Evolutionary conservation across 1,140 invertebrate species (phyloP).

Genomic region (Heliothis subflexa): DNA sequence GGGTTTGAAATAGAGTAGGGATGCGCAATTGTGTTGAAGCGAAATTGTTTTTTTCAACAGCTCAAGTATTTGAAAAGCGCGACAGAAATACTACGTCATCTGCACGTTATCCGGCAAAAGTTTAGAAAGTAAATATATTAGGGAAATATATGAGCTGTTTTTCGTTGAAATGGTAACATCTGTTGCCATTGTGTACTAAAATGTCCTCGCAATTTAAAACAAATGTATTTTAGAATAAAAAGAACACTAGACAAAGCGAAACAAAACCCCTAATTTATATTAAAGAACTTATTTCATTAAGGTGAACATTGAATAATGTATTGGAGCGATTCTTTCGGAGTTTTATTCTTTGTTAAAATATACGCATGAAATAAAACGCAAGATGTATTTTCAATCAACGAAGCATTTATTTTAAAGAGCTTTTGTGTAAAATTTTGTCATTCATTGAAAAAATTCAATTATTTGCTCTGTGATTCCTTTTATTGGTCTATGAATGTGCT

Average conservation of each 20-base stretch:
- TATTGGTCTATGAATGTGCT: neutral
- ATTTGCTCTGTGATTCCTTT: neutral
- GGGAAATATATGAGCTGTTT: slow-evolving; percentile 9
- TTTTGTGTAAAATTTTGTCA: slow-evolving; percentile 12
- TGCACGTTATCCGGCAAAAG: slow-evolving; percentile 2
- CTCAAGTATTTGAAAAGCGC: neutral
- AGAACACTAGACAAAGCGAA: neutral
- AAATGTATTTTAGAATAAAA: neutral
- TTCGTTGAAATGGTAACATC: neutral
- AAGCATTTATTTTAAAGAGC: neutral
- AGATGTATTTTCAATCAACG: neutral
- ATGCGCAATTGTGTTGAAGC: neutral
- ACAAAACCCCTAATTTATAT: neutral
- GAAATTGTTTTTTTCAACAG: neutral
- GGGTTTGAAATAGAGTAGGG: slow-evolving; percentile 6
- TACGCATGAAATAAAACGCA: neutral
- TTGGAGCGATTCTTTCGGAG: neutral
- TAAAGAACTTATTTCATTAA: neutral
- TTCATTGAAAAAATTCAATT: slow-evolving; percentile 24
- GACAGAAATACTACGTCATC: neutral
- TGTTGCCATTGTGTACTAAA: neutral
- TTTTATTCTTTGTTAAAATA: neutral
- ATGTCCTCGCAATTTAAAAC: neutral
- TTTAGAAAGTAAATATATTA: neutral
- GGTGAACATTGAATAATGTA: neutral